Evolutionary conservation across 2,797 vertebrate genomes (phyloP).

Genomic region (Ptychadena robeensis): DNA sequence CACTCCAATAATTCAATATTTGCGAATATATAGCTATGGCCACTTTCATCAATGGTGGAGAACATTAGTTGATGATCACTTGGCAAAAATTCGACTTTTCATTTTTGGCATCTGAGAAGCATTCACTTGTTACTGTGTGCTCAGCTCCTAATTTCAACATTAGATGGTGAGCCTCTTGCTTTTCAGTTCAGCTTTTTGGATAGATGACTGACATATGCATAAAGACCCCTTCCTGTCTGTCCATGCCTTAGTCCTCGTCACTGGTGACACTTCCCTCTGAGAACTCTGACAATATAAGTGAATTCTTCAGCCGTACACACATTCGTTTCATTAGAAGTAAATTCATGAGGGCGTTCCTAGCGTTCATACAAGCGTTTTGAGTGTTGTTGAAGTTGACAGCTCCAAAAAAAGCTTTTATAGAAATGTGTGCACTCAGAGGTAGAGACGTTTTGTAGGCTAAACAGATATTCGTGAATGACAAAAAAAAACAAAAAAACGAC

Average conservation of each 20-base stretch:
- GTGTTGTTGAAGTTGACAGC: neutral
- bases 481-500: neutral
- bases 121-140: neutral
- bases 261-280: neutral
- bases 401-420: neutral
- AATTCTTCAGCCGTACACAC: neutral
- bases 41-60: neutral
- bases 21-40: too few relatives aligned
- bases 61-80: neutral
- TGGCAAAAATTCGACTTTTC: neutral
- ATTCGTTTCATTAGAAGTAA: neutral
- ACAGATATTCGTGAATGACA: neutral
- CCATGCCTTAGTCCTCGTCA: constrained; percentile 44
- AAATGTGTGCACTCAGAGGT: neutral
- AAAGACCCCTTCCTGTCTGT: constrained; percentile 4
- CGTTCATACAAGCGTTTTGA: neutral
- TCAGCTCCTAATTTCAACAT: neutral
- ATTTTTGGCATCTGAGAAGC: neutral
- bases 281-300: neutral
- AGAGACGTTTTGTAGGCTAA: neutral
- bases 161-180: neutral
- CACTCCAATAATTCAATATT: too few relatives aligned
- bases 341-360: neutral
- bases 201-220: constrained; percentile 18
- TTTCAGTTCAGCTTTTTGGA: constrained; percentile 19